Evolutionary conservation across 2,888 invertebrate genomes (phyloP).

Genomic region (Pterostichus niger): DNA sequence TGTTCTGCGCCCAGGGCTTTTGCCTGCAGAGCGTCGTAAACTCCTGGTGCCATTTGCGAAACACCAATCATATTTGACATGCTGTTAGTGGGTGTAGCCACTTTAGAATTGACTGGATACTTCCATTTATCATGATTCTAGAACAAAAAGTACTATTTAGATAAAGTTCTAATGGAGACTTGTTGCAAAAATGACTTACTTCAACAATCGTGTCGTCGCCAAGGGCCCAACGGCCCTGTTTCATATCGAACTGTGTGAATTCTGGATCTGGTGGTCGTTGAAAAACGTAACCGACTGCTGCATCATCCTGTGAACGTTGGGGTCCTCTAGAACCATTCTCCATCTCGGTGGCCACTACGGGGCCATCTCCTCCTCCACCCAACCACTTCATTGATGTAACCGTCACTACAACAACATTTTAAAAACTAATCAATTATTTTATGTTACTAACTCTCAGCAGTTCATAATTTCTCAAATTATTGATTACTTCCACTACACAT

Average conservation of each 20-base stretch:
- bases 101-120: constrained; percentile 83
- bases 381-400: constrained; percentile 87
- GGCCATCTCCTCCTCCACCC: constrained; percentile 84
- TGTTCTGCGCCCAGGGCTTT: constrained; percentile 81
- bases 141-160: constrained; percentile 73
- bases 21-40: constrained; percentile 78
- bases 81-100: constrained; percentile 77
- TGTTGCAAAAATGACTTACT: constrained; percentile 79
- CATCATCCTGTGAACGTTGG: constrained; percentile 91
- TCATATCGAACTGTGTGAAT: constrained; percentile 84
- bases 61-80: constrained; percentile 75
- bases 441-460: neutral
- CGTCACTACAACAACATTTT: constrained; percentile 68
- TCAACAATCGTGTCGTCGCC: constrained; percentile 93
- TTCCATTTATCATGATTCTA: constrained; percentile 94
- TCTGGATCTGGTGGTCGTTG: constrained; percentile 91
- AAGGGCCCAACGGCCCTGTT: constrained; percentile 91
- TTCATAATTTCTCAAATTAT: constrained; percentile 11
- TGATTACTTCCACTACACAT: constrained; percentile 28
- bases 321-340: constrained; percentile 79
- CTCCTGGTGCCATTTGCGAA: constrained; percentile 77
- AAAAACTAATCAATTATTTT: constrained; percentile 26
- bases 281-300: constrained; percentile 95
- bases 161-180: neutral
- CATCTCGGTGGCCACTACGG: constrained; percentile 81